phyloP scores from a whole-genome alignment of 2,113 vertebrate species.

The Sorex araneus region DNA sequence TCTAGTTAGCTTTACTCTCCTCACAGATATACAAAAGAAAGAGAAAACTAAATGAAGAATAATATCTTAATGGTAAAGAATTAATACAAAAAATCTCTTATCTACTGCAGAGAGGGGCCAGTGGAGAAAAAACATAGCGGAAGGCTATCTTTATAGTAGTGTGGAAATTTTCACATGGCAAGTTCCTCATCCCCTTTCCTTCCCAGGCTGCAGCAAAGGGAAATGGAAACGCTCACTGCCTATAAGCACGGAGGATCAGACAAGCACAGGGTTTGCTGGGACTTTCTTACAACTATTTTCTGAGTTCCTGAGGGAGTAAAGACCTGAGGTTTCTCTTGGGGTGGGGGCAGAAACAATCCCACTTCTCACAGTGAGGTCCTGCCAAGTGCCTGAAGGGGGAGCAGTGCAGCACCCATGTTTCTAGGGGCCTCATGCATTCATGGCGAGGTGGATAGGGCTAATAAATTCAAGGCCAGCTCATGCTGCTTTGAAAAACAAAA shows the following conservation, averaged over 20 bases:
- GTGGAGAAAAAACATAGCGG: conserved; percentile 10
- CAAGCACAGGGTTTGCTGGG: background rate
- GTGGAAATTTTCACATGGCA: background rate
- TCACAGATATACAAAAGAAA: background rate
- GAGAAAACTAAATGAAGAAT: conserved; percentile 47
- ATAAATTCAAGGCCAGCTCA: too few relatives aligned
- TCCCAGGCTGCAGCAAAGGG: background rate
- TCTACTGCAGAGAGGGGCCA: conserved; percentile 47
- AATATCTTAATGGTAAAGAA: conserved; percentile 59
- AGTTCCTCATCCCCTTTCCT: background rate
- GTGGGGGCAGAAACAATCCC: background rate
- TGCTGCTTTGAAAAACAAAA: too few relatives aligned
- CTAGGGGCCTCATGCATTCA: too few relatives aligned
- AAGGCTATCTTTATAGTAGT: background rate
- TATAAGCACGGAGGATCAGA: background rate
- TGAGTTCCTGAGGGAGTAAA: background rate
- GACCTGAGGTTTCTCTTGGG: background rate
- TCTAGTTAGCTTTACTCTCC: conserved; percentile 44
- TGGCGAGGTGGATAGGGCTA: too few relatives aligned
- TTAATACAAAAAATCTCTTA: conserved; percentile 8
- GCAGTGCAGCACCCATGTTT: too few relatives aligned
- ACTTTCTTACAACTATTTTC: background rate
- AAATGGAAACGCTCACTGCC: background rate
- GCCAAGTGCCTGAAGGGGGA: too few relatives aligned
- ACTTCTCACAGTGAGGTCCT: background rate